Percentiles rank a stretch among this genome's conserved stretches.
Conservation (phyloP, 2,113 vertebrate species). For the Rallus limicola region DNA sequence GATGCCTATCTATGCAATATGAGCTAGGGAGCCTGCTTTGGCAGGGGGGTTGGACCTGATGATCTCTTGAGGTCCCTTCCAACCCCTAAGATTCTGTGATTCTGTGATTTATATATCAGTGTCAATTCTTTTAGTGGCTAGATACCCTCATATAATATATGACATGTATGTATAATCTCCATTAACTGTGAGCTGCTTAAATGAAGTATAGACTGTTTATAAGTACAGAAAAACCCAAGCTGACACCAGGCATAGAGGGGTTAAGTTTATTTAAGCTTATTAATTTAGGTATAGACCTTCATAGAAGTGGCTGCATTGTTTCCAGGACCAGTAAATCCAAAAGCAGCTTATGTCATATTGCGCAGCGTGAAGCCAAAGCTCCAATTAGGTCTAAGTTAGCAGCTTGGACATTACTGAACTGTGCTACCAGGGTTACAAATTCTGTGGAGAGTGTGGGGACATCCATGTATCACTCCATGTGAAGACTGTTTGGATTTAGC, state of each 20-base stretch:
- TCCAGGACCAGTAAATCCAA: background rate
- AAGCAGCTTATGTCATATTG: background rate
- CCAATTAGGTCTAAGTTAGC: background rate
- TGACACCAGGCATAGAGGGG: background rate
- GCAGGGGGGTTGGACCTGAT: too few species aligned
- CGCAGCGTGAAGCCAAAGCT: background rate
- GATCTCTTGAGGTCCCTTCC: too few species aligned
- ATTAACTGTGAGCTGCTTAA: background rate
- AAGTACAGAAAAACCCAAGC: background rate
- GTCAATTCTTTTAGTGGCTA: background rate
- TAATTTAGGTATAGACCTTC: background rate
- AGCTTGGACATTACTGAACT: background rate
- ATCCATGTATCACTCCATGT: rapidly evolving
- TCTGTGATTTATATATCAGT: too few species aligned
- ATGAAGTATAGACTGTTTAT: background rate
- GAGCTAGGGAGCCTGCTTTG: too few species aligned
- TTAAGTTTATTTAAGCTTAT: background rate
- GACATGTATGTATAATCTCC: background rate
- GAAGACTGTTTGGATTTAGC: background rate
- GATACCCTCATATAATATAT: background rate
- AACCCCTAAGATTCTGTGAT: too few species aligned
- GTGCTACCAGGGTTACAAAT: background rate
- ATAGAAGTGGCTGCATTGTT: background rate
- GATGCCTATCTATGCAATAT: too few species aligned
- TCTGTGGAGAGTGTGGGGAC: background rate